Conservation (phyloP, 2,797 vertebrate genomes). For the Sebastes steindachneri region DNA sequence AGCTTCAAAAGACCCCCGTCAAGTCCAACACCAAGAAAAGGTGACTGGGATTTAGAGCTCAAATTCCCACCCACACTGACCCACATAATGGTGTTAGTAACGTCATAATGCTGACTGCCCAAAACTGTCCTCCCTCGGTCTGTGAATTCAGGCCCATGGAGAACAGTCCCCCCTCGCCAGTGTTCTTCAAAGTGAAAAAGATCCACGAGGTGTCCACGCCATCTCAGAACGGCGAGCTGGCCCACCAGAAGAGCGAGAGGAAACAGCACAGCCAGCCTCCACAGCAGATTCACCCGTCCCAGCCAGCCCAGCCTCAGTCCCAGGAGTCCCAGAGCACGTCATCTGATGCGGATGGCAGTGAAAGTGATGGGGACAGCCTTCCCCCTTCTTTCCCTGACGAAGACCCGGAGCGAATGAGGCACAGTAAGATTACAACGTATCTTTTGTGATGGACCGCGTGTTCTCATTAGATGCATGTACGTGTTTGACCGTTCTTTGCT, state of each 20-base stretch:
- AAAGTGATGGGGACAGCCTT: constrained; percentile 78
- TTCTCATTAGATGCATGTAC: background rate
- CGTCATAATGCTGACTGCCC: constrained; percentile 27
- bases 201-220: constrained; percentile 79
- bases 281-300: constrained; percentile 60
- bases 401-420: constrained; percentile 93
- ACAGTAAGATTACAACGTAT: constrained; percentile 89
- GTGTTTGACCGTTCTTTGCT: constrained; percentile 80
- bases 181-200: constrained; percentile 90
- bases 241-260: constrained; percentile 78
- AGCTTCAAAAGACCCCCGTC: constrained; percentile 83
- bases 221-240: constrained; percentile 88
- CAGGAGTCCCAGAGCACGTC: constrained; percentile 70
- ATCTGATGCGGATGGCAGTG: constrained; percentile 79
- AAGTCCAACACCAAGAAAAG: constrained; percentile 91
- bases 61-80: constrained; percentile 10
- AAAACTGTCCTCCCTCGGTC: constrained; percentile 24
- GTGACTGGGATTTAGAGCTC: constrained; percentile 70
- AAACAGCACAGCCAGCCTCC: constrained; percentile 74
- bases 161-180: constrained; percentile 84
- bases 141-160: constrained; percentile 86
- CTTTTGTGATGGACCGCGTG: background rate
- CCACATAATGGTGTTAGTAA: constrained; percentile 9
- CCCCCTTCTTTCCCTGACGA: constrained; percentile 86
- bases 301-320: constrained; percentile 50